Evolutionary conservation across 1,140 invertebrate species (phyloP).

Genomic region (Telenomus remus): DNA sequence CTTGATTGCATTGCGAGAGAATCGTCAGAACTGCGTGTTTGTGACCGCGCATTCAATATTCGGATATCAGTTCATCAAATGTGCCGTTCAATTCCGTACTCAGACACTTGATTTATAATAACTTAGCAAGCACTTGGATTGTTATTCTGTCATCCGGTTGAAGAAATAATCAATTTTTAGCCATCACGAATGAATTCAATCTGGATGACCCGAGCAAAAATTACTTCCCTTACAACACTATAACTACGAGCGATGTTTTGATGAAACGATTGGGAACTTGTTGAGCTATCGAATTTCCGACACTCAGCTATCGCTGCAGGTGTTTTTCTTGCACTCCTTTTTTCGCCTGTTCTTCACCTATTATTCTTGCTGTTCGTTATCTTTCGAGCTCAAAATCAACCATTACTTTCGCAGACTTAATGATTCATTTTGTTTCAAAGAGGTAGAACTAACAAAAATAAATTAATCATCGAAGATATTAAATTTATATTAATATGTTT

Average conservation of each 20-base stretch:
- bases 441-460: neutral
- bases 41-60: constrained; percentile 9
- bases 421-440: neutral
- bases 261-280: constrained; percentile 53
- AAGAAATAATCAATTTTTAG: constrained; percentile 29
- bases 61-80: constrained; percentile 14
- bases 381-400: constrained; percentile 22
- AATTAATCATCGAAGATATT: neutral
- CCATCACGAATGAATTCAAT: constrained; percentile 37
- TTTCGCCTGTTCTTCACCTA: constrained; percentile 7
- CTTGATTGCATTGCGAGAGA: constrained; percentile 43
- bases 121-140: no score
- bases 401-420: neutral
- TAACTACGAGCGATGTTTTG: constrained; percentile 26
- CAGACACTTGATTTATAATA: no score
- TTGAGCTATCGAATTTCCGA: constrained; percentile 43
- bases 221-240: constrained; percentile 23
- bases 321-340: constrained; percentile 42
- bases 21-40: constrained; percentile 36
- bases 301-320: constrained; percentile 32
- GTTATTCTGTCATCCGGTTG: no score
- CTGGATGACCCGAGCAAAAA: constrained; percentile 39
- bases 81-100: neutral
- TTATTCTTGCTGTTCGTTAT: constrained; percentile 25
- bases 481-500: no score